A percentile compares a stretch with the other conserved stretches of the same genome.
phyloP scores from a whole-genome alignment of 2,888 invertebrate genomes.

The Ormyrus labotus region DNA sequence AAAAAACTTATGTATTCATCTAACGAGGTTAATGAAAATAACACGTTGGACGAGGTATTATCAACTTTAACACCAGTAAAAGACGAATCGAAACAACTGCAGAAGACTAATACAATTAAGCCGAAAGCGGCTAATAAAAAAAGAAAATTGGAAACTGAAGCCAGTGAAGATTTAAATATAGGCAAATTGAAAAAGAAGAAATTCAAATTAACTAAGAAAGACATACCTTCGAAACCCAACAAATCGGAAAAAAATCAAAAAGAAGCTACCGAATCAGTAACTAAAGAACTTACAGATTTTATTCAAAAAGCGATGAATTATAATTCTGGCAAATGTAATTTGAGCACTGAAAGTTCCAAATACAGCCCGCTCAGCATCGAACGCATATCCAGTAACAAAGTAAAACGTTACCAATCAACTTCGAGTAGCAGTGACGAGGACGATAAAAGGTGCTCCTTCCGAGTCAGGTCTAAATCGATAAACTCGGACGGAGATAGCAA shows the following conservation, averaged over 20 bases:
- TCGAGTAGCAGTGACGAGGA: constrained; percentile 39
- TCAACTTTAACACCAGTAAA: too few species aligned
- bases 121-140: neutral
- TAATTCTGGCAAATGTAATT: neutral
- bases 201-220: constrained; percentile 2
- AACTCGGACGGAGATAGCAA: too few species aligned
- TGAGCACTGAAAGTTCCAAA: neutral
- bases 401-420: neutral
- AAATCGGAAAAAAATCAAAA: constrained; percentile 7
- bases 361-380: neutral
- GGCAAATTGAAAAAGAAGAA: neutral
- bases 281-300: constrained; percentile 19
- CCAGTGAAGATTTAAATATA: neutral
- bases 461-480: constrained; percentile 4
- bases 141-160: constrained; percentile 4
- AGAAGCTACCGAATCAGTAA: neutral
- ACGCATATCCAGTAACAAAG: neutral
- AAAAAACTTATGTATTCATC: too few species aligned
- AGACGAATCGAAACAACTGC: too few species aligned
- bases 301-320: constrained; percentile 25
- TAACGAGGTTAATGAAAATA: too few species aligned
- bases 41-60: too few species aligned
- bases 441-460: constrained; percentile 14
- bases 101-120: too few species aligned
- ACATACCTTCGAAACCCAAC: neutral